phyloP scores from a whole-genome alignment of 2,888 invertebrate species.

The Chrysolina haemoptera region DNA sequence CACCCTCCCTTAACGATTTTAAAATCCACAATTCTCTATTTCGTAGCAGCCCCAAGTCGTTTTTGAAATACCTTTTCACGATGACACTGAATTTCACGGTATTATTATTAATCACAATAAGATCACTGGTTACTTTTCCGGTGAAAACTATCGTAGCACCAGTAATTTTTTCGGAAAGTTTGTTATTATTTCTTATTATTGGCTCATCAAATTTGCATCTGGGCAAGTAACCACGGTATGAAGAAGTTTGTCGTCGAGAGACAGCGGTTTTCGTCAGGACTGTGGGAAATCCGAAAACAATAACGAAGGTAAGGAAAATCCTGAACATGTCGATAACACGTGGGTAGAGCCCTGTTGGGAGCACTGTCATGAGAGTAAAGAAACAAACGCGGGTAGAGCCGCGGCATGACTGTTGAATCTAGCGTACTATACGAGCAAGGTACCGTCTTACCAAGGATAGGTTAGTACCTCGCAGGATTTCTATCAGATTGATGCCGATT shows the following conservation, averaged over 20 bases:
- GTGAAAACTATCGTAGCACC: conserved; percentile 65
- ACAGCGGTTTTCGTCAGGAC: conserved; percentile 49
- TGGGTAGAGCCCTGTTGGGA: conserved; percentile 24
- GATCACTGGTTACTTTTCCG: conserved; percentile 66
- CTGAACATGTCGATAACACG: conserved; percentile 40
- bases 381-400: conserved; percentile 59
- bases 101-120: conserved; percentile 58
- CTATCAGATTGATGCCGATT: conserved; percentile 65
- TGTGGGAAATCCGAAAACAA: conserved; percentile 31
- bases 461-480: conserved; percentile 65
- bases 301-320: conserved; percentile 32
- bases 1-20: conserved; percentile 64
- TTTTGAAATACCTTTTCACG: conserved; percentile 67
- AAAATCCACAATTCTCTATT: conserved; percentile 63
- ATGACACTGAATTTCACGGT: conserved; percentile 63
- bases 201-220: conserved; percentile 66
- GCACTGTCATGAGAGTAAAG: conserved; percentile 3
- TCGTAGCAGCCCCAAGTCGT: conserved; percentile 58
- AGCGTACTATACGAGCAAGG: conserved; percentile 60
- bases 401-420: conserved; percentile 63
- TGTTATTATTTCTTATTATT: conserved; percentile 62
- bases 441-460: conserved; percentile 66
- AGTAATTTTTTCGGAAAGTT: conserved; percentile 59
- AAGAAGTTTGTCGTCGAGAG: conserved; percentile 51
- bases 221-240: conserved; percentile 60